phyloP scores from a whole-genome alignment of 1,140 invertebrate genomes.

The Heterodera carotae region DNA sequence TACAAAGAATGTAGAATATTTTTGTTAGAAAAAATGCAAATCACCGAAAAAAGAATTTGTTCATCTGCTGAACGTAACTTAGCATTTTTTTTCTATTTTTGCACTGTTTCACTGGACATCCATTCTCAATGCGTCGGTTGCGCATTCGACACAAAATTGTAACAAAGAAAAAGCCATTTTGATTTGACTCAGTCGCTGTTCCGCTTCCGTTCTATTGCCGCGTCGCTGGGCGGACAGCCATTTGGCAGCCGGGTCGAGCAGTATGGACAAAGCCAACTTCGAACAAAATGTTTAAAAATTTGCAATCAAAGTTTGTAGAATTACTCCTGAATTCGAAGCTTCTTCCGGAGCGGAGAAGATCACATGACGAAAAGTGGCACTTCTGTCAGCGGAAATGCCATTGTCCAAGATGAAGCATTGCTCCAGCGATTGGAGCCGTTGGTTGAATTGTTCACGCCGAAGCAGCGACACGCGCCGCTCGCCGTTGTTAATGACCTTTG shows the following conservation, averaged over 20 bases:
- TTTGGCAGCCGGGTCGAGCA: conserved; percentile 26
- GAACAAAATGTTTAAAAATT: background rate
- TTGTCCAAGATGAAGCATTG: conserved; percentile 29
- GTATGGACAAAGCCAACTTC: background rate
- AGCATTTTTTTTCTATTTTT: background rate
- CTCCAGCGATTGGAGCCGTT: conserved; percentile 30
- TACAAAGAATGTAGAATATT: no score
- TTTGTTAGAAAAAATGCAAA: no score
- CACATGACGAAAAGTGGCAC: conserved; percentile 24
- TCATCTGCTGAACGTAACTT: no score
- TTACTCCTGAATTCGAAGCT: conserved; percentile 12
- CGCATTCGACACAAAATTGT: conserved; percentile 35
- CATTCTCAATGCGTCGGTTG: background rate
- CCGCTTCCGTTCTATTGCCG: conserved; percentile 1
- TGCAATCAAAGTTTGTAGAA: background rate
- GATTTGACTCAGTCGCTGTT: background rate
- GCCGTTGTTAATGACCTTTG: conserved; percentile 41
- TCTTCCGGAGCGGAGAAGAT: conserved; percentile 33
- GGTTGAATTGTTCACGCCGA: conserved; percentile 35
- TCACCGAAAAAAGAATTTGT: no score
- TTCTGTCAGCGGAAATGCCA: conserved; percentile 6
- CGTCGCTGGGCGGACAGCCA: conserved; percentile 18
- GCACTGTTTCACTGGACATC: conserved; percentile 2
- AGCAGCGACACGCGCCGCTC: conserved; percentile 20
- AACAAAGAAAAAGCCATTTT: conserved; percentile 18